Base-by-base conservation (phyloP, 2,113 vertebrate species). In the Burhinus bistriatus region DNA sequence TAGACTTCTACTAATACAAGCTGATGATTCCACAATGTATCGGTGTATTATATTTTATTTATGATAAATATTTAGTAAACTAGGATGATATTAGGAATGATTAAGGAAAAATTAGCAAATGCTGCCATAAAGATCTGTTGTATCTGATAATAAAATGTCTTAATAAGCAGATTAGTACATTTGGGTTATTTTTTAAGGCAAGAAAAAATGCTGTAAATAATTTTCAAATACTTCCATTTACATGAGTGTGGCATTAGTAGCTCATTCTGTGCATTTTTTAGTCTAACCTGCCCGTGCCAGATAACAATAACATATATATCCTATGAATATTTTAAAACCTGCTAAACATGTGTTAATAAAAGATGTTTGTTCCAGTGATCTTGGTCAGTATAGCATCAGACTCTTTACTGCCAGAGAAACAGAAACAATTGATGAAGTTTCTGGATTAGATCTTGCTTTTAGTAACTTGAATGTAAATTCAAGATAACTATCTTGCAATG, bases 301-400 rank as follows among this genome's bases (percentile, higher is more conserved):
- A 92, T 96, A 93, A 96, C 87, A 92, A 94, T 90, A 95, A 96
- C 59, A 40, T 85, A 95, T 54, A 87, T 93, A 96, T 92, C 69
- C 61, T 76, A 95, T 89, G 61, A 97, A 96, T 97, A 96, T 97
- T 98, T 98, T 80, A 97, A 97, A 95, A 86, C 78, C 68, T 77
- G 75, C 90, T 97, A 89, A 97, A 93, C 5, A 6, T 59, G 18
- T 81, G 68, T 95, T 97, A 97, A 95, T 95, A 96, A 96, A 97
- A 97, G 45, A 87, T 88, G 52, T 76, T 96, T 88, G 27, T 94
- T 96, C 70, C 79, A 80, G 81, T 44, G 61, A 78, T 89, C 76
- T 92, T 97, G 81, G 57, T 89, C 96, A 97, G 81, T 80, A 52
- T 91, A 86, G 30, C 76, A 75, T 94, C 83, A 58, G 8, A 90